Evolutionary conservation across 2,888 invertebrate species (phyloP), one percentile per base, ranked within the genome.

Genomic region (Chalcosyrphus nemorum): DNA sequence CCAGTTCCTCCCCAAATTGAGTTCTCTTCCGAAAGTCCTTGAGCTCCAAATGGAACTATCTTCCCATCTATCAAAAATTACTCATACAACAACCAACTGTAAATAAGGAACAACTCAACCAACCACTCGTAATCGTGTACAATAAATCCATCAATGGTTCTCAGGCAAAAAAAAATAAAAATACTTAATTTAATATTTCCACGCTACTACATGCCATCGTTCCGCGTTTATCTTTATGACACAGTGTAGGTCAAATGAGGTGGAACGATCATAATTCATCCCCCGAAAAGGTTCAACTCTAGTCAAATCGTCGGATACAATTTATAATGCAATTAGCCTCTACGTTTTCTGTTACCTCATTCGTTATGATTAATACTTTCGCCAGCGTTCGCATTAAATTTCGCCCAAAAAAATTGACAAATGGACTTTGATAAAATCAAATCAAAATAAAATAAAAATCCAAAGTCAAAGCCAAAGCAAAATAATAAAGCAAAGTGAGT

Each of bases 361-460:
- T 32, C 32, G 54, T 54, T 6, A 29, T 45, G 45, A 61, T 76
- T 68, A 29, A 41, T 50, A 50, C 17, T 71, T 71, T 41, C 19
- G 50, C 50, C n/a, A 11, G 32, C 24, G 24, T 50, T 66, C 35
- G 35, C 57, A 66, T 66, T 52, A 50, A 59, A 57, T 3, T 61
- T 50, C 47, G 15, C n/a, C n/a, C n/a, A n/a, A n/a, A n/a, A n/a
- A 57, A 71, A 24, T 57, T 71, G 71, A 71, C 71, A 59, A 71
- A 59, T 59, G 71, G 59, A 59, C 71, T 71, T 71, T 57, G 71
- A 59, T 71, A 71, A 65, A 71, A 65, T 38, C 47, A 56, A 71
- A 71, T 65, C 77, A 29, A 41, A 52, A 63, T 21, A 54, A 43
- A 50, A 38, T 13, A 38, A 50, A 38, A 13, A 13, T 13, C n/a